Conservation (phyloP, 2,888 invertebrate species). For the Pristionchus fissidentatus region DNA sequence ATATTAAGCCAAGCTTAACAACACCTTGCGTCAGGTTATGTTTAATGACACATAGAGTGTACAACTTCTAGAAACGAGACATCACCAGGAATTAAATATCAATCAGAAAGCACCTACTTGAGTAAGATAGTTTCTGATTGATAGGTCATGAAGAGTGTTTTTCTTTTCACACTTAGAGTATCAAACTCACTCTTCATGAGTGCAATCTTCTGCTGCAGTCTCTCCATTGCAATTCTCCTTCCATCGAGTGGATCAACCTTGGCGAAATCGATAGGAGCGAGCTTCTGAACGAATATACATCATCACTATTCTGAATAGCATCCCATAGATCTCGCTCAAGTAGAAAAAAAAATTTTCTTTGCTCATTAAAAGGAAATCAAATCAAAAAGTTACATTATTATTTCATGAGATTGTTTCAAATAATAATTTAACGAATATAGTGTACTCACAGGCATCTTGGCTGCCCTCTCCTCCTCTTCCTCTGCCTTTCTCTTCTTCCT, state of each 20-base stretch:
- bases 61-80: not conserved
- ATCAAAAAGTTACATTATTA: not conserved
- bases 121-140: no score
- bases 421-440: not conserved
- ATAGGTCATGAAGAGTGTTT: no score
- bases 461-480: slow-evolving; percentile 22
- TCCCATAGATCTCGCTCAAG: not conserved
- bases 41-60: not conserved
- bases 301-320: no score
- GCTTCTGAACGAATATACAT: no score
- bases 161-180: no score
- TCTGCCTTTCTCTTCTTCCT: slow-evolving; percentile 48
- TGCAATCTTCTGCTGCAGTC: slow-evolving; percentile 61
- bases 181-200: slow-evolving; percentile 56
- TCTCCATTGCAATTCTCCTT: slow-evolving; percentile 59
- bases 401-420: not conserved
- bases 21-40: no score
- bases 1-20: not conserved
- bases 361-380: not conserved
- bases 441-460: slow-evolving; percentile 34
- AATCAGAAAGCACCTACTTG: no score
- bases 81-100: no score
- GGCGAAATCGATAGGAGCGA: slow-evolving; percentile 56
- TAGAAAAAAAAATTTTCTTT: not conserved
- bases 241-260: slow-evolving; percentile 59